Evolutionary conservation across 2,888 invertebrate genomes (phyloP).

Genomic region (Eupithecia pulchellata): DNA sequence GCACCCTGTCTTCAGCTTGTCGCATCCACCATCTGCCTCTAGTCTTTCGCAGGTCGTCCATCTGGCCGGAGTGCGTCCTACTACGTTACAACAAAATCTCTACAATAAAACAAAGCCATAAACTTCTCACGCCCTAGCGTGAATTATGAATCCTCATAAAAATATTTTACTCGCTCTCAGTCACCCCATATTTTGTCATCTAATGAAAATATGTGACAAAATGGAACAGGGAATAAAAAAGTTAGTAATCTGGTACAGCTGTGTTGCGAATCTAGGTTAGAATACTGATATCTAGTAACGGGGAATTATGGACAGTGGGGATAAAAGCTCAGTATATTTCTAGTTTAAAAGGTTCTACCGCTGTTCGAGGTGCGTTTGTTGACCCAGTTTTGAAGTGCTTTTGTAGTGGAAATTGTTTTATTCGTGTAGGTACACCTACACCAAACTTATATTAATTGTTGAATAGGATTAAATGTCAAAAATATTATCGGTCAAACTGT

Average conservation of each 20-base stretch:
- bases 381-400: background rate
- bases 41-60: no score
- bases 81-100: slow-evolving; percentile 5
- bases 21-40: no score
- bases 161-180: slow-evolving; percentile 47
- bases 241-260: slow-evolving; percentile 45
- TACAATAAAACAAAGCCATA: slow-evolving; percentile 44
- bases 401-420: background rate
- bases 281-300: slow-evolving; percentile 40
- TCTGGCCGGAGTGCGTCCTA: no score
- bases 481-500: no score
- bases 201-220: slow-evolving; percentile 57
- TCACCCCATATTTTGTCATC: slow-evolving; percentile 49
- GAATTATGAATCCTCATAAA: slow-evolving; percentile 43
- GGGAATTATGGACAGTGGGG: slow-evolving; percentile 37
- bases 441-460: no score
- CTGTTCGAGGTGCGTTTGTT: background rate
- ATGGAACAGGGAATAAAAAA: slow-evolving; percentile 50
- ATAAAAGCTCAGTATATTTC: slow-evolving; percentile 21
- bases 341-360: background rate
- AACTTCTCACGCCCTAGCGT: slow-evolving; percentile 44
- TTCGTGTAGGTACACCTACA: background rate
- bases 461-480: no score
- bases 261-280: slow-evolving; percentile 45
- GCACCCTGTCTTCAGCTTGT: no score